Evolutionary conservation across 53 echinoderm and acorn worm species (phyloP).

Genomic region (Temnopleurus reevesii): DNA sequence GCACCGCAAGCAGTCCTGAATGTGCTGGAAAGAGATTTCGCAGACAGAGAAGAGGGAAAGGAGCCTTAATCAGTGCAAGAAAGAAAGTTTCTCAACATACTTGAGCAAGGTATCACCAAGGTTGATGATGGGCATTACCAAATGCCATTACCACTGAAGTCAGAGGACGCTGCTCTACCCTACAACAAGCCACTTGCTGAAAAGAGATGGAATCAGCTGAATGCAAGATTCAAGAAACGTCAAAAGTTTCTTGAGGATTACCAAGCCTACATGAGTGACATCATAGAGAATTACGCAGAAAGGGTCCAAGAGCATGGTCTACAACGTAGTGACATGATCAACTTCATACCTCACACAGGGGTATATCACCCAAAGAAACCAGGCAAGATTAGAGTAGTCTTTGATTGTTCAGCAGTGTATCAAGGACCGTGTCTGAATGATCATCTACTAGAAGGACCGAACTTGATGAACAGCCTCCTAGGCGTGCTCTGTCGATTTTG

Average conservation of each 20-base stretch:
- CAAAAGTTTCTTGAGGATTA: conserved; percentile 46
- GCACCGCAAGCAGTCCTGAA: not conserved
- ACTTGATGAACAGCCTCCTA: conserved; percentile 58
- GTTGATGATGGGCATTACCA: conserved; percentile 49
- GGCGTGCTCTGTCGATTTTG: conserved; percentile 68
- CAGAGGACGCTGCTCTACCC: not conserved
- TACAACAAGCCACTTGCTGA: conserved; percentile 49
- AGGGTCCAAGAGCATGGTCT: not conserved
- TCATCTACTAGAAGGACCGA: conserved; percentile 60
- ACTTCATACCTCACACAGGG: conserved; percentile 63
- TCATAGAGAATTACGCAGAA: conserved; percentile 50
- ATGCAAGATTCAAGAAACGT: conserved; percentile 4
- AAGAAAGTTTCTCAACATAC: not conserved
- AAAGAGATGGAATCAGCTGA: conserved; percentile 51
- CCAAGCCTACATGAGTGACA: conserved; percentile 11
- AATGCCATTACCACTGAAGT: conserved; percentile 53
- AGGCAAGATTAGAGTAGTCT: conserved; percentile 54
- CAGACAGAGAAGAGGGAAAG: not conserved
- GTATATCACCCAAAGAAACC: conserved; percentile 58
- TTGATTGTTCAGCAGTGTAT: conserved; percentile 59
- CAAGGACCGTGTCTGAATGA: conserved; percentile 65
- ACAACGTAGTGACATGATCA: not conserved
- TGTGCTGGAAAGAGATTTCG: not conserved
- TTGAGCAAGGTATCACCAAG: conserved; percentile 26
- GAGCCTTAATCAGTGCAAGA: not conserved